phyloP scores from a whole-genome alignment of 2,888 invertebrate species.

The Toxonevra muliebris region DNA sequence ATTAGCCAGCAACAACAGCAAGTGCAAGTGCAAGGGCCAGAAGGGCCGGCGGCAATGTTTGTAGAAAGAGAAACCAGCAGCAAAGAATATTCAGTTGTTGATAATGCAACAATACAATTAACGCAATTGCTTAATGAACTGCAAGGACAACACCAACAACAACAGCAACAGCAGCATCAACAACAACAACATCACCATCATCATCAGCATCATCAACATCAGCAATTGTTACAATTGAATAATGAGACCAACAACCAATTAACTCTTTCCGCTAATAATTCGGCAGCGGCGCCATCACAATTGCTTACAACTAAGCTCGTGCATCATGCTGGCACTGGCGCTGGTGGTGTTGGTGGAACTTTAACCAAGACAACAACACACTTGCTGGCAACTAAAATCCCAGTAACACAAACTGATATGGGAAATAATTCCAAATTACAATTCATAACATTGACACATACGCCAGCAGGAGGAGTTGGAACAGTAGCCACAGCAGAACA shows the following conservation, averaged over 20 bases:
- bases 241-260: background rate
- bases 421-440: background rate
- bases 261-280: conserved; percentile 6
- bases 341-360: conserved; percentile 44
- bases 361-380: conserved; percentile 36
- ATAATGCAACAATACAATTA: conserved; percentile 44
- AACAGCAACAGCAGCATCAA: conserved; percentile 25
- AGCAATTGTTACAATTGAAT: conserved; percentile 14
- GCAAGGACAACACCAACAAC: conserved; percentile 37
- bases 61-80: conserved; percentile 1
- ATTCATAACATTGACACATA: background rate
- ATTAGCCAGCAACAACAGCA: background rate
- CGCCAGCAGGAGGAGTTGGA: background rate
- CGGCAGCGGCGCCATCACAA: conserved; percentile 26
- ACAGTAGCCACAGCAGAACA: background rate
- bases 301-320: conserved; percentile 16
- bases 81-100: conserved; percentile 25
- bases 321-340: conserved; percentile 24
- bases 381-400: conserved; percentile 35
- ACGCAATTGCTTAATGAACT: conserved; percentile 50
- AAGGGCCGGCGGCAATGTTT: too few relatives aligned
- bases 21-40: too few relatives aligned
- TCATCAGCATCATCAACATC: conserved; percentile 13
- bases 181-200: conserved; percentile 6
- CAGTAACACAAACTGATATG: conserved; percentile 17